Conservation (phyloP, 2,888 invertebrate species). For the Punctoribates punctum region DNA sequence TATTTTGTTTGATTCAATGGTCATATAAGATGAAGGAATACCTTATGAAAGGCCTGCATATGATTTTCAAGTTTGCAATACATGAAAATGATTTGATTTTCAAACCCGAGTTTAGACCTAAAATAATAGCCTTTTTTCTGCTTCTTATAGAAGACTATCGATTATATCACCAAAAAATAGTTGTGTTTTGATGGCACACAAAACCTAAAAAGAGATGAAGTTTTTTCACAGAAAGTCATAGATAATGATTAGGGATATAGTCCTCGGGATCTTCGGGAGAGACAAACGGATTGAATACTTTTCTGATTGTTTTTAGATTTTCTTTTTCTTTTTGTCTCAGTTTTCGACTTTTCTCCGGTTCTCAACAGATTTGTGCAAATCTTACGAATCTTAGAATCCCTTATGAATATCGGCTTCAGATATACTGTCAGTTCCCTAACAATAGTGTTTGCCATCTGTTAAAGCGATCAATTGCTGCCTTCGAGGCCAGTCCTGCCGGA, state of each 20-base stretch:
- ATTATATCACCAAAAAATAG: background rate
- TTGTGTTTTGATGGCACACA: too few species aligned
- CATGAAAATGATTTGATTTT: background rate
- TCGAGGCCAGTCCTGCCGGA: background rate
- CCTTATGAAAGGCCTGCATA: background rate
- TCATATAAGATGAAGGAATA: conserved; percentile 11
- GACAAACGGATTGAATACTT: too few species aligned
- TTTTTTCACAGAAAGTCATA: too few species aligned
- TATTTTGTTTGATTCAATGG: conserved; percentile 22
- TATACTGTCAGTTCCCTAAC: too few species aligned
- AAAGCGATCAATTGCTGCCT: conserved; percentile 8
- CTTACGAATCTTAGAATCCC: background rate
- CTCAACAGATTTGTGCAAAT: background rate
- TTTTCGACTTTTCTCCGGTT: background rate
- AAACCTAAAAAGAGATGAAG: too few species aligned
- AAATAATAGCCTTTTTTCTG: background rate
- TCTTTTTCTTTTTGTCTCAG: too few species aligned
- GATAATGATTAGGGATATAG: too few species aligned
- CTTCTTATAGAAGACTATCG: background rate
- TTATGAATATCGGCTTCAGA: conserved; percentile 14
- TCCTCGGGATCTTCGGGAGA: too few species aligned
- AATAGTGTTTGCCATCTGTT: too few species aligned
- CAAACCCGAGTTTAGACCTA: background rate
- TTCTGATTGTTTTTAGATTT: too few species aligned
- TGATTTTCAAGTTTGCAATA: conserved; percentile 5